Evolutionary conservation across 2,113 vertebrate species (phyloP).

Genomic region (Apus apus): DNA sequence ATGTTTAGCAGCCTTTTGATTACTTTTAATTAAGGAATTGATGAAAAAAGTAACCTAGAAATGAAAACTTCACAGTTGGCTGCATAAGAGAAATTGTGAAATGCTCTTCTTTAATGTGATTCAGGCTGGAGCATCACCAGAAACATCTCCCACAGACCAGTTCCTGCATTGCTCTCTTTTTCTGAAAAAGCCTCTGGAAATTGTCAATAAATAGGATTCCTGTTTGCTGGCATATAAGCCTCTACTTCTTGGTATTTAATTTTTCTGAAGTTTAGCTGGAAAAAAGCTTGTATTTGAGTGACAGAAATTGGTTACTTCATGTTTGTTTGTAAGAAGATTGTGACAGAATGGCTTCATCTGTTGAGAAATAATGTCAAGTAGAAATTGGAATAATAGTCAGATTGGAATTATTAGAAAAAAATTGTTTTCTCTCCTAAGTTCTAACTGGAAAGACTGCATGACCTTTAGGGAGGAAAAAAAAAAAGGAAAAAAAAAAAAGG

Average conservation of each 20-base stretch:
- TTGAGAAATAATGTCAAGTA: not conserved
- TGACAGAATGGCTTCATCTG: not conserved
- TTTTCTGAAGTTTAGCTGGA: not conserved
- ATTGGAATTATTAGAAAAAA: not conserved
- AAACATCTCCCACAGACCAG: not conserved
- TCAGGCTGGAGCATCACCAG: not conserved
- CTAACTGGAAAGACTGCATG: not conserved
- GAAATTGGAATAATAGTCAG: not conserved
- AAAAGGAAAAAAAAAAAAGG: not conserved
- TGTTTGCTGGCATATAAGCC: not conserved
- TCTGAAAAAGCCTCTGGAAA: not conserved
- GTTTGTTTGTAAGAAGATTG: not conserved
- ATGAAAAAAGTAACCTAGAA: slow-evolving; percentile 12
- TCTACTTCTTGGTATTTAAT: not conserved
- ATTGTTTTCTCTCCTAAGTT: not conserved
- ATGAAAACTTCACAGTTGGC: not conserved
- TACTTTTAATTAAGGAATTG: slow-evolving; percentile 34
- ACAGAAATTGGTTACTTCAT: not conserved
- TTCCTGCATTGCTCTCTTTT: not conserved
- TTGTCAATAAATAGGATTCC: not conserved
- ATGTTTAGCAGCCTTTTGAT: not conserved
- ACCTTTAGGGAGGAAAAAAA: not conserved
- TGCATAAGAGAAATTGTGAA: not conserved
- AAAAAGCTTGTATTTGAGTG: not conserved
- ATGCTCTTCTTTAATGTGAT: not conserved